Conservation (phyloP, 2,888 invertebrate species). For the Cantharis nigra region DNA sequence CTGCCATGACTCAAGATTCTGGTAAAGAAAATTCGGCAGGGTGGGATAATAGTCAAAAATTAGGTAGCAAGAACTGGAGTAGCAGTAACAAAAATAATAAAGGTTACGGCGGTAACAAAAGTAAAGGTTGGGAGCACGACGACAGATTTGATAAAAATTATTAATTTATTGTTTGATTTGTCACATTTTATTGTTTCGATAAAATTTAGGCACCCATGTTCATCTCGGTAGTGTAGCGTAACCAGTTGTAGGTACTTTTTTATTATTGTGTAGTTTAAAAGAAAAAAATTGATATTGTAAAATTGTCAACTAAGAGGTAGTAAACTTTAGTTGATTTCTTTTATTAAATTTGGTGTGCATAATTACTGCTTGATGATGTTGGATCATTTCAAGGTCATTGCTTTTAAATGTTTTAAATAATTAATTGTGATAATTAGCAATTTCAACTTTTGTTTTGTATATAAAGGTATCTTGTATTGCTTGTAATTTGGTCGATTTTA, state of each 20-base stretch:
- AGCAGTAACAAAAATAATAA: constrained; percentile 26
- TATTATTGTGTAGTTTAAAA: not conserved
- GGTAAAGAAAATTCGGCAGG: constrained; percentile 34
- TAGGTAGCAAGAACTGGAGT: constrained; percentile 33
- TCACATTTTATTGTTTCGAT: not conserved
- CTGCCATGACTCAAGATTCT: constrained; percentile 36
- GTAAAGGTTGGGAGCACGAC: constrained; percentile 53
- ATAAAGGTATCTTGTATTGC: not conserved
- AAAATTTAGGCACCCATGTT: not conserved
- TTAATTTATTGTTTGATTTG: constrained; percentile 36
- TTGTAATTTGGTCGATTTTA: not conserved
- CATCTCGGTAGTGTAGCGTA: not conserved
- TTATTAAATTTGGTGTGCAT: not conserved
- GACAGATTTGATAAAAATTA: constrained; percentile 54
- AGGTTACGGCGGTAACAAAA: constrained; percentile 25
- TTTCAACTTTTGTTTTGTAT: not conserved
- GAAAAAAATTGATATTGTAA: not conserved
- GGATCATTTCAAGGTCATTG: not conserved
- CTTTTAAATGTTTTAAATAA: not conserved
- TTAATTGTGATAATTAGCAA: not conserved
- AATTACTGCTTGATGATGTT: not conserved
- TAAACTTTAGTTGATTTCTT: not conserved
- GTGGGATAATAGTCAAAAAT: constrained; percentile 36
- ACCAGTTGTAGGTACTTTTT: not conserved
- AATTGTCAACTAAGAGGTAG: not conserved